Percentiles rank a stretch among this genome's conserved stretches.
Conservation (phyloP, 2,888 invertebrate species). For the Diarsia dahlii region DNA sequence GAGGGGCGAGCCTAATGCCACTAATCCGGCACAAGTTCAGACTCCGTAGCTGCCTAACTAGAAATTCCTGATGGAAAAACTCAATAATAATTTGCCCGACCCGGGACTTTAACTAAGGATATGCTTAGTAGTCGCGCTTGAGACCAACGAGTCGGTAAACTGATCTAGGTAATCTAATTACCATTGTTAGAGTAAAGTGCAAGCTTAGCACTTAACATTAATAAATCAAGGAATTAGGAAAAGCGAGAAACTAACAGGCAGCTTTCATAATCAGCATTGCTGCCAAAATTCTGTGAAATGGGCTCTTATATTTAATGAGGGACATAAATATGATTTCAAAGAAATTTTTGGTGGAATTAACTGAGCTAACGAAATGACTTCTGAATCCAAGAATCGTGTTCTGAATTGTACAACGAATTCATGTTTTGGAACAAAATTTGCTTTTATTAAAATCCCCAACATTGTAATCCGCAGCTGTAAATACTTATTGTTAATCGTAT, state of each 20-base stretch:
- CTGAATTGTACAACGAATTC: background rate
- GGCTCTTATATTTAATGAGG: constrained; percentile 40
- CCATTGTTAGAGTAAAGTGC: constrained; percentile 26
- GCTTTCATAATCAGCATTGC: constrained; percentile 18
- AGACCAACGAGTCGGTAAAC: background rate
- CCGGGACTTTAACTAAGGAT: too few species aligned
- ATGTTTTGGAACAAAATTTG: background rate
- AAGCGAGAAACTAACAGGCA: constrained; percentile 25
- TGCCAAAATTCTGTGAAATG: constrained; percentile 41
- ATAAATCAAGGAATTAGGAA: constrained; percentile 31
- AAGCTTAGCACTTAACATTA: constrained; percentile 27
- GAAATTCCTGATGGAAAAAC: too few species aligned
- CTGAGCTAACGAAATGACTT: background rate
- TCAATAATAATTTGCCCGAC: too few species aligned
- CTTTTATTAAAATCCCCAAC: background rate
- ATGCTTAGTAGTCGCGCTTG: too few species aligned
- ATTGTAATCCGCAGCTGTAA: background rate
- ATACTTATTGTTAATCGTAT: background rate
- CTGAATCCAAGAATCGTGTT: background rate
- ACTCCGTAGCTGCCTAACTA: too few species aligned
- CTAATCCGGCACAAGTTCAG: too few species aligned
- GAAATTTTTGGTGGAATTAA: background rate
- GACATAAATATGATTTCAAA: constrained; percentile 18
- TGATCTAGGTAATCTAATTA: constrained; percentile 9
- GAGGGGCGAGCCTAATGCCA: too few species aligned